Evolutionary conservation across 2,113 vertebrate genomes (phyloP).

Genomic region (Eclectus roratus): DNA sequence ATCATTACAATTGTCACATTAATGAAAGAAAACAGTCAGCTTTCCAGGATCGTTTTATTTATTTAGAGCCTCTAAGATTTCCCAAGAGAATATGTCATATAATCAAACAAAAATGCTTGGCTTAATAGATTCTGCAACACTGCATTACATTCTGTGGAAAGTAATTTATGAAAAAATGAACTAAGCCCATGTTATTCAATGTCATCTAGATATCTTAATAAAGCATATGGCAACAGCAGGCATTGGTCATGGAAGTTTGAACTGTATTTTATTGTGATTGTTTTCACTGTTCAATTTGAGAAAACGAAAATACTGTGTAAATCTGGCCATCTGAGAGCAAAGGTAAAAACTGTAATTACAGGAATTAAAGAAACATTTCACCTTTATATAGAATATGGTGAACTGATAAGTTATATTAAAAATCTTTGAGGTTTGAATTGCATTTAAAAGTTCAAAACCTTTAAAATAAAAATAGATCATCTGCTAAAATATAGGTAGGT

Average conservation of each 20-base stretch:
- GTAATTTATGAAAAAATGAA: neutral
- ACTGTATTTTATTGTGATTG: neutral
- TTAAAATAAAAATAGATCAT: neutral
- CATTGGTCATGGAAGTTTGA: neutral
- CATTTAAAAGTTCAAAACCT: neutral
- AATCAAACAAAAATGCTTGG: conserved; percentile 16
- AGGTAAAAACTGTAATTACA: neutral
- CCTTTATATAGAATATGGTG: neutral
- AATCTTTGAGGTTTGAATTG: neutral
- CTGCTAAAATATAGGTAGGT: neutral
- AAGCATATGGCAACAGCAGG: neutral
- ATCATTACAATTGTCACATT: neutral
- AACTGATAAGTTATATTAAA: neutral
- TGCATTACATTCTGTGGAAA: neutral
- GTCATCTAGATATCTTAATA: neutral
- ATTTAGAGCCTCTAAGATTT: neutral
- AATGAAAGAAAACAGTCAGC: neutral
- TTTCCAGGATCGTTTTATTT: conserved; percentile 27
- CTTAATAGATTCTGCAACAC: neutral
- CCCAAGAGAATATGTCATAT: neutral
- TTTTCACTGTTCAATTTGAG: neutral
- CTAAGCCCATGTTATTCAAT: neutral
- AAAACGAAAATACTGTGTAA: neutral
- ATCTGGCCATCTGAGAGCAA: neutral
- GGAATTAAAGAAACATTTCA: neutral